phyloP scores from a whole-genome alignment of 2,113 vertebrate genomes.

The Gavia stellata region DNA sequence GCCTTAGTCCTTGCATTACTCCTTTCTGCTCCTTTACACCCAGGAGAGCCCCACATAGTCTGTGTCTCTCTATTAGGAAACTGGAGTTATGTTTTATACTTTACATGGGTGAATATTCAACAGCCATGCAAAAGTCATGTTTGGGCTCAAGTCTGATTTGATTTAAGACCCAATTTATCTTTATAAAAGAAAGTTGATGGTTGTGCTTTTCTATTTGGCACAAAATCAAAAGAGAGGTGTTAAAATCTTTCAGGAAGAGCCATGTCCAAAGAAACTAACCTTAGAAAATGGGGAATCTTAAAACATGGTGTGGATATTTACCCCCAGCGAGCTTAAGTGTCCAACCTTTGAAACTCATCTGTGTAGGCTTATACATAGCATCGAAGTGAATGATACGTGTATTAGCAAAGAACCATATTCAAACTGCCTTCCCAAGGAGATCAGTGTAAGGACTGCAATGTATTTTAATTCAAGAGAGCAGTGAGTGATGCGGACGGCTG shows the following conservation, averaged over 20 bases:
- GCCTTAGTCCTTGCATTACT: not conserved
- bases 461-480: not conserved
- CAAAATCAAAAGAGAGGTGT: not conserved
- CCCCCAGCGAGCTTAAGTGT: not conserved
- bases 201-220: not conserved
- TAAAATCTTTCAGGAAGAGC: not conserved
- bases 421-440: not conserved
- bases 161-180: conserved; percentile 15
- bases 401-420: not conserved
- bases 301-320: not conserved
- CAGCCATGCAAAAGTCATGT: not conserved
- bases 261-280: not conserved
- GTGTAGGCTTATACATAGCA: not conserved
- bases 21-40: not conserved
- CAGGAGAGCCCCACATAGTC: not conserved
- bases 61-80: not conserved
- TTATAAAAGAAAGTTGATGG: not conserved
- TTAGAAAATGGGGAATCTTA: not conserved
- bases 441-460: not conserved
- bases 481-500: not conserved
- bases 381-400: not conserved
- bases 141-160: not conserved
- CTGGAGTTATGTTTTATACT: not conserved
- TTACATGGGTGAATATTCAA: not conserved
- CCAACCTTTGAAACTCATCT: not conserved